Evolutionary conservation across 2,797 vertebrate species (phyloP), one percentile per base, ranked within the genome.

Genomic region (Danio aesculapii): DNA sequence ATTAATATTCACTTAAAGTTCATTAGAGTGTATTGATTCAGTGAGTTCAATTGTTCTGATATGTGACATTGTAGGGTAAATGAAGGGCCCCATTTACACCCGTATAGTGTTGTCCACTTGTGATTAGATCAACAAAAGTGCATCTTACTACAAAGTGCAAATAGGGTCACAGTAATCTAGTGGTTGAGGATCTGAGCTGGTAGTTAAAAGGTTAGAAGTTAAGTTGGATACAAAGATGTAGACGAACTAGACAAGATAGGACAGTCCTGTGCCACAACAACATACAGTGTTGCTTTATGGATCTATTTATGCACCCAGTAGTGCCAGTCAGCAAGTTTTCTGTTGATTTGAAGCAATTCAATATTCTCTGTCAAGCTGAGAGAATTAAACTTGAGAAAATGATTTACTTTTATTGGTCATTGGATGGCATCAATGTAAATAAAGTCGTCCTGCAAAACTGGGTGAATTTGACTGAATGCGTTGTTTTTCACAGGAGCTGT

Each of bases 401-500:
- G 0, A 43, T 53, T 73, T 47, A 73, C 41, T 59, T 64, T 44
- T 46, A 3, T 5, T 6, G 13, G 39, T 71, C 39, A 49, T 74
- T 39, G 10, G 39, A 63, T 62, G 49, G 41, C 41, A 44, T 21
- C 14, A 76, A 64, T 44, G 64, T 47, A 55, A 67, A 66, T 46
- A 77, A 77, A 67, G 50, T 21, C 16, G 6, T 12, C 7, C 43
- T 68, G 30, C 30, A 44, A 47, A 68, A 55, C 52, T 43, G 8
- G 17, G 13, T 57, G 8, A 69, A 13, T 71, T 17, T 13, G 52
- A 63, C 7, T 63, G 7, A 17, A 55, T 17, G 62, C n/a, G 6
- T 53, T 71, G 47, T 77, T 47, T 12, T 55, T 19, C 84, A 2
- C 87, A 97, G 96, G 95, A 96, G 83, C 94, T 97, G 75, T 97